Base-by-base conservation (phyloP, 2,888 invertebrate species). In the Antitype chi region DNA sequence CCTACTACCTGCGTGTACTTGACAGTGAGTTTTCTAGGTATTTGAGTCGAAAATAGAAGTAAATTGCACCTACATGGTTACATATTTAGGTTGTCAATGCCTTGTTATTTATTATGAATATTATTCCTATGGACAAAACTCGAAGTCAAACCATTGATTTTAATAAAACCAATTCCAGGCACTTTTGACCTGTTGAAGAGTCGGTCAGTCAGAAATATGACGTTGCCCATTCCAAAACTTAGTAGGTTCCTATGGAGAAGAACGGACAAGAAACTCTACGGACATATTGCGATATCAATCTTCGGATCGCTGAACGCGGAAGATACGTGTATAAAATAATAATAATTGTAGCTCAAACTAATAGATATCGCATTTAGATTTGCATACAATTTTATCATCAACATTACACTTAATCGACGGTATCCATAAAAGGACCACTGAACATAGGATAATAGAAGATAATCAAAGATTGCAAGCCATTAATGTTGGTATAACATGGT, bases 321-420 rank as follows among this genome's bases (percentile, higher is more conserved):
- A 81, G 70, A 74, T 15, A 53, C 83, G 78, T 72, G 83, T n/a
- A 32, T 20, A 23, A 68, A 85, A 71, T 83, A 69, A 38, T 74
- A 74, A 83, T 69, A 11, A 55, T 32, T 60, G 13, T 63, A 60
- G 11, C 32, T 62, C n/a, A 62, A 55, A 79, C 49, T 67, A 43
- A 73, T 52, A 59, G 17, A 57, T 32, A 62, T 28, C 20, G 47
- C 43, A 57, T 57, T 55, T 38, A 69, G 47, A 74, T 85, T 64
- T 52, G 73, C 82, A 70, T 81, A 62, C 23, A 71, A 64, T 62
- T 70, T 53, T 66, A 79, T 68, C 28, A 63, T 49, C 32, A 25
- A 59, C 52, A 38, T 67, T 70, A 62, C 23, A 72, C 49, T 62
- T 63, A 70, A 85, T 70, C 32, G 66, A 66, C 3, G 20, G 23